A percentile compares a stretch with the other conserved stretches of the same genome.
phyloP scores from a whole-genome alignment of 2,113 vertebrate species.

The Clarias magur region DNA sequence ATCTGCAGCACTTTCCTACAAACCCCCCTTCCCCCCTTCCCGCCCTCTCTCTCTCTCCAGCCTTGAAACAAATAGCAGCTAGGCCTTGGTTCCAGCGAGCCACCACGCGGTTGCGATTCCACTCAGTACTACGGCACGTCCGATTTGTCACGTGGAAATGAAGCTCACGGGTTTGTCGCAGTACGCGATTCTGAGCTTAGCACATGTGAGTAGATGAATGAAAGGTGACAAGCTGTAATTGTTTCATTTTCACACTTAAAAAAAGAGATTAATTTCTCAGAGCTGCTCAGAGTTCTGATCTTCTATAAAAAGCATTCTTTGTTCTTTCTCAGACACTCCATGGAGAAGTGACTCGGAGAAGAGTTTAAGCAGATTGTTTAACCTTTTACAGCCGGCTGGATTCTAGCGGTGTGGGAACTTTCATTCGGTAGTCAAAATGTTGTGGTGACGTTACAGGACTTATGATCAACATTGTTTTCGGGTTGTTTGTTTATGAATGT shows the following conservation, averaged over 20 bases:
- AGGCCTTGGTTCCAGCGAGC: background rate
- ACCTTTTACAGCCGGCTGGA: background rate
- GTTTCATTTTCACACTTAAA: background rate
- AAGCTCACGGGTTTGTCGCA: background rate
- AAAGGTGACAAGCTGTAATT: constrained; percentile 10
- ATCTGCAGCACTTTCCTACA: no score
- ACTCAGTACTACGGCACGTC: background rate
- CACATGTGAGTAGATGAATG: background rate
- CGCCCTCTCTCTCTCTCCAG: background rate
- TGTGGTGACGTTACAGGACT: no score
- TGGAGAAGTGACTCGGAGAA: background rate
- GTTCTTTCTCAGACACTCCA: background rate
- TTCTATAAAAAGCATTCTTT: background rate
- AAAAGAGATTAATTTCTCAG: background rate
- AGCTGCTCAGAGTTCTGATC: background rate
- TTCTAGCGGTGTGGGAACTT: no score
- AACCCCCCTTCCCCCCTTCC: no score
- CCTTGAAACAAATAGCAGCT: background rate
- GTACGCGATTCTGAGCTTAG: background rate
- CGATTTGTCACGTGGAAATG: background rate
- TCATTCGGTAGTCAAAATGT: no score
- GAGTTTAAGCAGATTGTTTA: background rate
- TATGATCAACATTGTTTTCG: no score
- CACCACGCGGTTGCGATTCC: background rate
- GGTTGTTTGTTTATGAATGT: no score